phyloP scores from a whole-genome alignment of 2,888 invertebrate genomes.

The Dynastes grantii region DNA sequence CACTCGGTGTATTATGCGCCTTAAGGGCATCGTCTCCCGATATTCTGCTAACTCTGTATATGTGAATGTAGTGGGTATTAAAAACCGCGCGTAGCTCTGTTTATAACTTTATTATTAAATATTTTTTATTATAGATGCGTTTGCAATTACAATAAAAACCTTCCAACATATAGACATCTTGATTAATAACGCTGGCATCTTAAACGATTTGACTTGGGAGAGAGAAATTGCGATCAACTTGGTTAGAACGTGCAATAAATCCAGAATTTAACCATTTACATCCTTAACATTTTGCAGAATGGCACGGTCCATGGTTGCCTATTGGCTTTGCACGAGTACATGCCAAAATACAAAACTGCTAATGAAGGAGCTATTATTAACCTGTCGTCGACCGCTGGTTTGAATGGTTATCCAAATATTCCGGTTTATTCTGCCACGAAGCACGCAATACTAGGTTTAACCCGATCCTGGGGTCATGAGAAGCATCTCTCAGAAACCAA shows the following conservation, averaged over 20 bases:
- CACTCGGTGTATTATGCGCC: too few relatives aligned
- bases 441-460: slow-evolving; percentile 47
- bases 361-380: slow-evolving; percentile 45
- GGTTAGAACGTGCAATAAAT: neutral
- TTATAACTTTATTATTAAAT: neutral
- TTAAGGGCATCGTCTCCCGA: too few relatives aligned
- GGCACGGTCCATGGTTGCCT: slow-evolving; percentile 47
- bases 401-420: slow-evolving; percentile 35
- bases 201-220: slow-evolving; percentile 48
- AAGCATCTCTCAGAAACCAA: slow-evolving; percentile 35
- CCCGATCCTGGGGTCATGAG: slow-evolving; percentile 24
- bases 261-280: neutral
- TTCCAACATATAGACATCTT: slow-evolving; percentile 48
- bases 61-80: too few relatives aligned
- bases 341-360: slow-evolving; percentile 46
- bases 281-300: slow-evolving; percentile 22
- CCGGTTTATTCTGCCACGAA: slow-evolving; percentile 50
- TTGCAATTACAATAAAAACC: slow-evolving; percentile 34
- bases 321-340: slow-evolving; percentile 47
- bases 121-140: slow-evolving; percentile 37
- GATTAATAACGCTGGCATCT: slow-evolving; percentile 49
- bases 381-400: slow-evolving; percentile 49
- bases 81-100: too few relatives aligned
- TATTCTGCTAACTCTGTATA: too few relatives aligned
- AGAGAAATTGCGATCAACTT: slow-evolving; percentile 48